phyloP scores from a whole-genome alignment of 2,888 invertebrate species.

The Hypolimnas misippus region DNA sequence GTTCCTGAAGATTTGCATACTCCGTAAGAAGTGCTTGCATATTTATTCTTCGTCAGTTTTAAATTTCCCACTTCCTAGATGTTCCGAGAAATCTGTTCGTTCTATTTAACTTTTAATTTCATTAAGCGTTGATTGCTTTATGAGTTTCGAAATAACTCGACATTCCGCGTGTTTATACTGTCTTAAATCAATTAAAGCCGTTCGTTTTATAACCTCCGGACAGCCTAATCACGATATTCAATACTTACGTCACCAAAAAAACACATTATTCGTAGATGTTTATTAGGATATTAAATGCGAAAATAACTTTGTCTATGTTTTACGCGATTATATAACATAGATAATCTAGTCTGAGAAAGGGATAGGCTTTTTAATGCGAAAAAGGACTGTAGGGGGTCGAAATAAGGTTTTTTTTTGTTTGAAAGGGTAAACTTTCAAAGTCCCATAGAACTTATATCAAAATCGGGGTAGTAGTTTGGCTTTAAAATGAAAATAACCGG shows the following conservation, averaged over 20 bases:
- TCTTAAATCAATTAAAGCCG: constrained; percentile 23
- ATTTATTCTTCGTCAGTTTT: constrained; percentile 17
- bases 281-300: too few species aligned
- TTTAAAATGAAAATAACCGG: too few species aligned
- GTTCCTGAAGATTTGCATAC: constrained; percentile 16
- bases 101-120: constrained; percentile 29
- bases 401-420: too few species aligned
- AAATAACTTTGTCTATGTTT: too few species aligned
- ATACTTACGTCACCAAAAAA: background rate
- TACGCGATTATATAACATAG: too few species aligned
- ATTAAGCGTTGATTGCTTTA: constrained; percentile 30
- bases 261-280: background rate
- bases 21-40: constrained; percentile 12
- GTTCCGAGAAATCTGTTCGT: constrained; percentile 13
- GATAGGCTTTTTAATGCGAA: too few species aligned
- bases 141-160: constrained; percentile 23
- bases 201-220: background rate
- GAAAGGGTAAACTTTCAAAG: too few species aligned
- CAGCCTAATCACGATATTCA: background rate
- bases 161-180: constrained; percentile 22
- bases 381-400: too few species aligned
- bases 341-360: too few species aligned
- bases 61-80: background rate
- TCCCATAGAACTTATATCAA: too few species aligned
- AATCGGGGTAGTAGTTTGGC: too few species aligned